Evolutionary conservation across 1,140 invertebrate genomes (phyloP).

Genomic region (Cotesia vestalis): DNA sequence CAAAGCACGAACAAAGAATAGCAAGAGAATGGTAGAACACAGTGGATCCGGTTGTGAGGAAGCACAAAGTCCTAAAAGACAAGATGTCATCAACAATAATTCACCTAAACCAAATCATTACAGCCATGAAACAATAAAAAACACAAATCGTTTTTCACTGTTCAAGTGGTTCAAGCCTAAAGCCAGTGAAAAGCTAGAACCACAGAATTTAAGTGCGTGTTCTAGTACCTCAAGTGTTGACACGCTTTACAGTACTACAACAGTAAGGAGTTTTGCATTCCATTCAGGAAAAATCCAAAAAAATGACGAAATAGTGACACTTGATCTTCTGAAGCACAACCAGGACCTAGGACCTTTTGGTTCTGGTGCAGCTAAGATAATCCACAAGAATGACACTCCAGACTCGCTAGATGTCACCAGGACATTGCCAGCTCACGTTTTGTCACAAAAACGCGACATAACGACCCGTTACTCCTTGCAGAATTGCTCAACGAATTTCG

Average conservation of each 20-base stretch:
- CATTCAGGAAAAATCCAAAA: constrained; percentile 48
- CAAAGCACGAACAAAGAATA: constrained; percentile 24
- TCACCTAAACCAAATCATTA: background rate
- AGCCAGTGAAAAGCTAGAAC: background rate
- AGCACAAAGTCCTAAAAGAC: constrained; percentile 34
- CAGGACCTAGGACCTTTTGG: constrained; percentile 66
- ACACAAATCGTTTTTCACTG: constrained; percentile 51
- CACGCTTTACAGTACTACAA: constrained; percentile 74
- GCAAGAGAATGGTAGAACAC: constrained; percentile 56
- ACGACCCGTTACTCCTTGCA: constrained; percentile 57
- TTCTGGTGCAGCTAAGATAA: constrained; percentile 63
- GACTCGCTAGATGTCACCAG: constrained; percentile 38
- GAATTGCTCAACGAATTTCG: constrained; percentile 61
- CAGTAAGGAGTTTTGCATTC: constrained; percentile 77
- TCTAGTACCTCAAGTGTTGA: constrained; percentile 69
- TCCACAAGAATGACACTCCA: constrained; percentile 40
- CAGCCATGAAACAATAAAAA: background rate
- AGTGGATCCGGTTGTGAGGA: constrained; percentile 43
- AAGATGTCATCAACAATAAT: constrained; percentile 34
- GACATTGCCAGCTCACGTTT: constrained; percentile 50
- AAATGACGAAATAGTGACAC: background rate
- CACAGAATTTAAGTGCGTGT: constrained; percentile 36
- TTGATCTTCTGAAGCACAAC: constrained; percentile 69
- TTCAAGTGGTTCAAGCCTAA: constrained; percentile 59
- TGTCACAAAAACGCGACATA: constrained; percentile 46